Base-by-base conservation (phyloP, 2,797 vertebrate genomes). In the Hyperoplus lanceolatus region DNA sequence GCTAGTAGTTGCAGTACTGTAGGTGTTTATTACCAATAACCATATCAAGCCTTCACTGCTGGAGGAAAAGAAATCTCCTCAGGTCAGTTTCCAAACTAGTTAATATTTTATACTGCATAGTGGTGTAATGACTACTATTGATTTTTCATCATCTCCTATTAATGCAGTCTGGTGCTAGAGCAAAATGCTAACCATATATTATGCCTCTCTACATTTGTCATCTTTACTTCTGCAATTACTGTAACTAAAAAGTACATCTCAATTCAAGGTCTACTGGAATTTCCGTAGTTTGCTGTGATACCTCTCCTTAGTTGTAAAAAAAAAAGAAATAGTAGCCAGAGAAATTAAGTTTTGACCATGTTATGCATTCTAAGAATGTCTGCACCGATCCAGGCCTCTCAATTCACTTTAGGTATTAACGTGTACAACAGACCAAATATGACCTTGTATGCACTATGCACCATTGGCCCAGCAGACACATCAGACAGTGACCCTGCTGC, bases 111-210 rank as follows among this genome's bases (percentile, higher is more conserved):
- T 95, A 87, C 80, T 89, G 85, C 76, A 70, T 82, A 54, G 89
- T 85, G 88, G 85, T 91, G 73, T 92, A 92, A 94, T 94, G 89
- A 94, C 89, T 89, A 68, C 80, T 93, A 95, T 95, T 94, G 94
- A 94, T 95, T 94, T 93, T 88, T 94, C 92, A 94, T 93, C 93
- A 94, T 94, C 91, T 93, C 87, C 94, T 94, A 94, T 95, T 94
- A 91, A 95, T 94, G 92, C 74, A 72, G 88, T 85, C 91, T 93
- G 89, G 92, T 93, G 91, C 90, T 87, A 87, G 63, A 83, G 88
- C 81, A 90, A 93, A 93, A 93, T 87, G 85, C 88, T 94, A 93
- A 94, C 94, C 83, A 90, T 86, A 89, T 78, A 86, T 90, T 83
- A 82, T 59, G 48, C 75, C 70, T 64, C 79, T 63, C 61, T 79